Base-by-base conservation (phyloP, 2,888 invertebrate species). In the Drosophila tripunctata region DNA sequence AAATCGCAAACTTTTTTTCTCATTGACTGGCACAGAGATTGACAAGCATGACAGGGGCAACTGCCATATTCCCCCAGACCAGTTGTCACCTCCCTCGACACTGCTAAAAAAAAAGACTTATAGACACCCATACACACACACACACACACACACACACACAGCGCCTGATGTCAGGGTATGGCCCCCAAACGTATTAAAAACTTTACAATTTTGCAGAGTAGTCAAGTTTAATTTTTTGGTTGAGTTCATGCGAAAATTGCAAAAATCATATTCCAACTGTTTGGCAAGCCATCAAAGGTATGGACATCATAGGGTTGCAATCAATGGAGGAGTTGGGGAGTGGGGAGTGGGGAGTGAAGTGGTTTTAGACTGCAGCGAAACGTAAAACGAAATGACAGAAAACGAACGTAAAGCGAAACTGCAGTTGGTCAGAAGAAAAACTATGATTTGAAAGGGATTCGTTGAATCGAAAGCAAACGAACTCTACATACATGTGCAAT, bases 221-320 rank as follows among this genome's bases (percentile, higher is more conserved):
- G 82, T 87, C 83, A 78, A 87, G 87, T 87, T 83, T 85, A 83
- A 83, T 83, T 83, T 83, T 87, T 83, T 83, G 83, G 87, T 83
- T 83, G 87, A 87, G 87, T 83, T 83, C 85, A 81, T 83, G 86
- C 87, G 83, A 87, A 83, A 83, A 83, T 83, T 83, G 87, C 83
- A 84, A 83, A 83, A 83, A 83, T 87, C 83, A 83, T 85, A 83
- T 83, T 83, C 85, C 87, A 78, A 87, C 87, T 87, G 87, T 81
- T 81, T 81, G 81, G 74, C 80, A 86, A 81, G 84, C 87, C 71
- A 86, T 81, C 86, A 81, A 86, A 81, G 81, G 84, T 83, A 86
- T 57, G 72, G 55, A 40, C 72, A 64, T 27, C 54, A 62, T 40
- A 40, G 41, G 62, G 56, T 51, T 52, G 69, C 60, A 48, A 55